A percentile compares a stretch with the other conserved stretches of the same genome.
These are phyloP conservation scores for Serranus cabrilla DNA, from an alignment of 2,797 vertebrate genomes.

Conservation along the genomic window DNA sequence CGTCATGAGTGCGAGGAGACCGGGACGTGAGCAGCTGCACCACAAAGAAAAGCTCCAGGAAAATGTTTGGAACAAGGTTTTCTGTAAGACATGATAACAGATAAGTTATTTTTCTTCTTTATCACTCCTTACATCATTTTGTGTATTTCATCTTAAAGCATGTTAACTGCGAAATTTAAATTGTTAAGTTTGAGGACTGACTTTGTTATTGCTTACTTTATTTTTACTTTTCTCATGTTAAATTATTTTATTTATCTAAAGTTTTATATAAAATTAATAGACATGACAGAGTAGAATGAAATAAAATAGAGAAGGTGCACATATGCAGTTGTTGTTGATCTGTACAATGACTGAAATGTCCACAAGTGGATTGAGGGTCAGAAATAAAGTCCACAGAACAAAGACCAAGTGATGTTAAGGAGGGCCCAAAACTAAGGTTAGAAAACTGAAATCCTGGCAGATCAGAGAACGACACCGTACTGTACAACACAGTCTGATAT, in stretches of 20 bases:
- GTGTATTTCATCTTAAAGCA: not conserved
- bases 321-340: no score
- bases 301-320: no score
- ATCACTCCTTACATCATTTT: not conserved
- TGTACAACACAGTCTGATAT: no score
- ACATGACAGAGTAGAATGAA: no score
- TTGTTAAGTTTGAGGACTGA: not conserved
- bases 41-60: conserved; percentile 97
- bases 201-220: not conserved
- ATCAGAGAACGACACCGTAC: no score
- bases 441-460: no score
- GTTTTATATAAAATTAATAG: no score
- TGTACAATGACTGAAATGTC: no score
- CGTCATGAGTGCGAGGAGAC: conserved; percentile 78
- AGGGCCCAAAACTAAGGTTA: no score
- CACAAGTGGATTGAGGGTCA: no score
- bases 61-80: conserved; percentile 96
- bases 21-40: conserved; percentile 94
- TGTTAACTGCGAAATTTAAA: not conserved
- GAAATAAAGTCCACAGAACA: no score
- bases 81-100: conserved; percentile 82
- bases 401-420: no score
- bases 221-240: not conserved
- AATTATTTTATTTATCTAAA: not conserved
- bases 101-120: not conserved